These are phyloP conservation scores for Ethmia dodecea DNA, from an alignment of 2,888 invertebrate genomes.

Conservation along the genomic window DNA sequence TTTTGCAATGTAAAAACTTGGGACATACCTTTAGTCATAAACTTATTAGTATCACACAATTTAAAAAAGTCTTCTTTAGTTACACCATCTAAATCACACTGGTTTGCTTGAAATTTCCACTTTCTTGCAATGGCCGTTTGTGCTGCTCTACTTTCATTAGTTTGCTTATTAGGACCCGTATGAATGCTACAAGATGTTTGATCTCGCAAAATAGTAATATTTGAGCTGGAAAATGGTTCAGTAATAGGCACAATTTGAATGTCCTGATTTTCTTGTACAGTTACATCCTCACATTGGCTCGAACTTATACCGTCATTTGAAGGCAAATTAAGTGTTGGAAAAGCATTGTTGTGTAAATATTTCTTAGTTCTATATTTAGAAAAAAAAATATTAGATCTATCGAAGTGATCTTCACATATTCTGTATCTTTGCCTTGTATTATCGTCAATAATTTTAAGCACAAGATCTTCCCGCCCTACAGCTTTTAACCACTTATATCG, in stretches of 20 bases:
- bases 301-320: conserved; percentile 10
- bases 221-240: no score
- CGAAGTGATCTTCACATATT: conserved; percentile 26
- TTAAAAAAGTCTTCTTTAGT: no score
- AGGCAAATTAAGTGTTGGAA: conserved; percentile 19
- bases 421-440: conserved; percentile 21
- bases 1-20: no score
- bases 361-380: conserved; percentile 19
- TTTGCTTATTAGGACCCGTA: no score
- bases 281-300: conserved; percentile 5
- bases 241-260: conserved; percentile 3
- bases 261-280: background rate
- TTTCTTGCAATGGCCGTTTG: no score
- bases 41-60: no score
- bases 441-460: conserved; percentile 15
- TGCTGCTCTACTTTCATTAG: no score
- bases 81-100: no score
- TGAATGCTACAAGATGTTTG: no score
- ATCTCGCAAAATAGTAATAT: no score
- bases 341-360: conserved; percentile 21
- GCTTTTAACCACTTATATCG: conserved; percentile 12
- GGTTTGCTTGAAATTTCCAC: no score
- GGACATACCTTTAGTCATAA: no score
- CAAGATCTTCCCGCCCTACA: conserved; percentile 22
- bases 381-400: conserved; percentile 18